These are phyloP conservation scores for Pipistrellus pygmaeus DNA, from an alignment of 2,797 vertebrate species.

Conservation along the genomic window DNA sequence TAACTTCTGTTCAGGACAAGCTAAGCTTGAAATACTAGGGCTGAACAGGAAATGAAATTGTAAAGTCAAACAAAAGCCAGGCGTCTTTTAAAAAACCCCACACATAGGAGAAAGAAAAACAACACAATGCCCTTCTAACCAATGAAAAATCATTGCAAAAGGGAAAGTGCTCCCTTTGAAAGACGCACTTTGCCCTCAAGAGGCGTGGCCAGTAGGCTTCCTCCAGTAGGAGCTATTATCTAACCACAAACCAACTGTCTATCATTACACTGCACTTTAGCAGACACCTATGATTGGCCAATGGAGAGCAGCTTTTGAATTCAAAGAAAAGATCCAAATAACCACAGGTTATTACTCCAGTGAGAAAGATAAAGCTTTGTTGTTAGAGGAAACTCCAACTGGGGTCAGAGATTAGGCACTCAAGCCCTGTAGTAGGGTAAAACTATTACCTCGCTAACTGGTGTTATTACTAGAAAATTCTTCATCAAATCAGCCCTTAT, in stretches of 20 bases:
- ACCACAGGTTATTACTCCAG: neutral
- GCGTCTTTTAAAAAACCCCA: too few species aligned
- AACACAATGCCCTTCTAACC: constrained; percentile 39
- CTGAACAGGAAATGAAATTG: constrained; percentile 67
- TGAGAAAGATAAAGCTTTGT: constrained; percentile 55
- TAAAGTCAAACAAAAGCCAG: constrained; percentile 57
- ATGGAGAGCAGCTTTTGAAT: constrained; percentile 59
- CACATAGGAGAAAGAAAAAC: neutral
- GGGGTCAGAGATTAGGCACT: constrained; percentile 37
- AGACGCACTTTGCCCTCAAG: constrained; percentile 37
- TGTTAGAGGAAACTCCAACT: neutral
- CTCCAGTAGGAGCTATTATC: constrained; percentile 50
- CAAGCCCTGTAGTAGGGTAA: neutral
- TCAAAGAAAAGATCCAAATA: constrained; percentile 48
- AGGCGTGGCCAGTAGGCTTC: constrained; percentile 57
- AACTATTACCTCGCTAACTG: neutral
- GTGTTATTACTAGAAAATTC: constrained; percentile 16
- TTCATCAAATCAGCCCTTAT: neutral
- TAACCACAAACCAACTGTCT: constrained; percentile 72
- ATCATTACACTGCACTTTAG: constrained; percentile 27
- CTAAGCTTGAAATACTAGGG: constrained; percentile 70
- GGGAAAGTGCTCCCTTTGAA: constrained; percentile 55
- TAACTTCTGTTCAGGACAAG: constrained; percentile 61
- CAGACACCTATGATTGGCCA: constrained; percentile 54
- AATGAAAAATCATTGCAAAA: constrained; percentile 63